Conservation (phyloP, 2,888 invertebrate genomes). For the Acronicta psi region DNA sequence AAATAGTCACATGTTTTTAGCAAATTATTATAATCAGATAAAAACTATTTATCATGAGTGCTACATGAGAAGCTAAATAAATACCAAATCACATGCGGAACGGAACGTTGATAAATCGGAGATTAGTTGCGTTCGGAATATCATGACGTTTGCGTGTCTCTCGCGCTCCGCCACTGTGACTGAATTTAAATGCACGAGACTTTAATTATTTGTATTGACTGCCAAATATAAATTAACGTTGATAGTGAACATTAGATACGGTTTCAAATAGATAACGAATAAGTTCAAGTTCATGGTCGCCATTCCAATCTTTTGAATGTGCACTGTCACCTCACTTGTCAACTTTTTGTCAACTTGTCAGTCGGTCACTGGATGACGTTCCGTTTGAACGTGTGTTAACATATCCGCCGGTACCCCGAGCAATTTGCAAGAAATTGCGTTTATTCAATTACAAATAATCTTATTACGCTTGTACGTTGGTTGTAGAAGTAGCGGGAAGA, state of each 20-base stretch:
- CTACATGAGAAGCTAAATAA: slow-evolving; percentile 49
- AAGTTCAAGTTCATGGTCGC: slow-evolving; percentile 80
- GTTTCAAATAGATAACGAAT: slow-evolving; percentile 44
- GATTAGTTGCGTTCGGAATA: slow-evolving; percentile 70
- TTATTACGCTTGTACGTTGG: slow-evolving; percentile 72
- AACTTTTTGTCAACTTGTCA: slow-evolving; percentile 69
- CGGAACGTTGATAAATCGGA: slow-evolving; percentile 67
- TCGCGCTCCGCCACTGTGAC: slow-evolving; percentile 27
- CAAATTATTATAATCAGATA: slow-evolving; percentile 59
- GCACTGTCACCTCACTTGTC: slow-evolving; percentile 75
- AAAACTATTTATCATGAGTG: slow-evolving; percentile 48
- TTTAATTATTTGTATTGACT: slow-evolving; percentile 34
- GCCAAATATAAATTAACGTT: slow-evolving; percentile 36
- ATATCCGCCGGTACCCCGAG: slow-evolving; percentile 67
- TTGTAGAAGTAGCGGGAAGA: slow-evolving; percentile 70
- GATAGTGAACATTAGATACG: slow-evolving; percentile 35
- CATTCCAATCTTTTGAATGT: slow-evolving; percentile 67
- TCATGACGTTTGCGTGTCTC: slow-evolving; percentile 52
- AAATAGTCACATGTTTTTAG: slow-evolving; percentile 56
- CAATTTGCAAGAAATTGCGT: slow-evolving; percentile 83
- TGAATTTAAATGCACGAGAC: slow-evolving; percentile 30
- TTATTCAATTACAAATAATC: slow-evolving; percentile 85
- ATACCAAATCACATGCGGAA: slow-evolving; percentile 66
- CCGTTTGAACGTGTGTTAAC: slow-evolving; percentile 74
- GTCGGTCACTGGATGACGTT: slow-evolving; percentile 80